phyloP scores from a whole-genome alignment of 2,113 vertebrate species.

The Seriola quinqueradiata region DNA sequence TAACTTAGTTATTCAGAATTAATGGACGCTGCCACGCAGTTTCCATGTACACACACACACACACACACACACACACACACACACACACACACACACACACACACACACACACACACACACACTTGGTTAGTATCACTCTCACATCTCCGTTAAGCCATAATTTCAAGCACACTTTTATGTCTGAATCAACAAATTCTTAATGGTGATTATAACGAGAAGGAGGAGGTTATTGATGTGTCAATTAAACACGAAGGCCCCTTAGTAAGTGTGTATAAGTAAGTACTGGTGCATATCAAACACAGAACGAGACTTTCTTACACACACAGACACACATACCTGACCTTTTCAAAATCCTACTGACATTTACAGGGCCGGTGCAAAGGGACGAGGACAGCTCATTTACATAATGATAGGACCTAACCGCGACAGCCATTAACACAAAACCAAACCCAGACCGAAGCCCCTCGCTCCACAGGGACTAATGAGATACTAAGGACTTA shows the following conservation, averaged over 20 bases:
- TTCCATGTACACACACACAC: not conserved
- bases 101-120: constrained; percentile 2
- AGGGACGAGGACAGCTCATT: constrained; percentile 73
- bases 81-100: constrained; percentile 4
- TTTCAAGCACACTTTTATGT: constrained; percentile 66
- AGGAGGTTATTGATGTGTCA: constrained; percentile 56
- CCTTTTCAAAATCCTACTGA: constrained; percentile 81
- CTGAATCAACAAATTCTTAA: constrained; percentile 67
- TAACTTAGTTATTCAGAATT: constrained; percentile 41
- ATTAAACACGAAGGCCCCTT: constrained; percentile 55
- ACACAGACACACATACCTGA: constrained; percentile 59
- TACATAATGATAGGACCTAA: constrained; percentile 74
- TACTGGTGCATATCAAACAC: constrained; percentile 2
- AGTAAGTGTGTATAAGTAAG: not conserved
- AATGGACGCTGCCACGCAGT: constrained; percentile 13
- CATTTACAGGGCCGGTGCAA: constrained; percentile 72
- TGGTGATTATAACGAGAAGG: constrained; percentile 43
- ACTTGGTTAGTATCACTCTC: constrained; percentile 14
- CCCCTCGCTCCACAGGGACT: constrained; percentile 47
- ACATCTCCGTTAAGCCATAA: constrained; percentile 56
- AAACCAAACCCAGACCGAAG: constrained; percentile 56
- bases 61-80: too few relatives aligned
- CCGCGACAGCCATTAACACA: constrained; percentile 66
- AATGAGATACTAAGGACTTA: constrained; percentile 74
- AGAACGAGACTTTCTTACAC: constrained; percentile 31